Percentiles rank a stretch among this genome's conserved stretches.
These are phyloP conservation scores for Synanthedon tipuliformis DNA, from an alignment of 2,888 invertebrate species.

Conservation along the genomic window DNA sequence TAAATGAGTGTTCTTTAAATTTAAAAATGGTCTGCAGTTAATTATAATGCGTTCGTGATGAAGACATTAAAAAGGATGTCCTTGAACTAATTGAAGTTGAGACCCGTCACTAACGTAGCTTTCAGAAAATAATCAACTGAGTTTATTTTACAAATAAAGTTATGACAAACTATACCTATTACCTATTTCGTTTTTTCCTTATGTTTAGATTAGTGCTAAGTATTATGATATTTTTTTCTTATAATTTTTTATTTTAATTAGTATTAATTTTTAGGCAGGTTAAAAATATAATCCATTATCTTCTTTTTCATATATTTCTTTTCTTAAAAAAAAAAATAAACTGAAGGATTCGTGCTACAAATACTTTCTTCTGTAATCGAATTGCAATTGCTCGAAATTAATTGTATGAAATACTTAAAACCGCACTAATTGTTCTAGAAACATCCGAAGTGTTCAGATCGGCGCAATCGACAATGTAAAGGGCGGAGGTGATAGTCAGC, in stretches of 20 bases:
- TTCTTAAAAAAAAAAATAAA: no score
- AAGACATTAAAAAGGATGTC: conserved; percentile 26
- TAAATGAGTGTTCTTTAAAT: no score
- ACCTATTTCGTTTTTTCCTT: no score
- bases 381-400: no score
- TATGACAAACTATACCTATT: conserved; percentile 1
- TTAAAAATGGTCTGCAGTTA: conserved; percentile 10
- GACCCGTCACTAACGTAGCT: conserved; percentile 12
- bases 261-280: no score
- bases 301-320: no score
- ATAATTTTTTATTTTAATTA: no score
- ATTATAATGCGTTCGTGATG: conserved; percentile 35
- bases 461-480: conserved; percentile 28
- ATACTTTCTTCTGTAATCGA: no score
- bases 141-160: neutral
- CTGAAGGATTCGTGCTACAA: no score
- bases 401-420: conserved; percentile 9
- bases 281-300: no score
- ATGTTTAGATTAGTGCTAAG: no score
- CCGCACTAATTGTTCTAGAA: conserved; percentile 18
- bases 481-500: conserved; percentile 57
- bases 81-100: conserved; percentile 10
- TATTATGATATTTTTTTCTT: no score
- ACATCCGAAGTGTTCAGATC: conserved; percentile 29
- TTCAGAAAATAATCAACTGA: conserved; percentile 1